Conservation (phyloP, 2,113 vertebrate species). For the Brachyhypopomus gauderio region DNA sequence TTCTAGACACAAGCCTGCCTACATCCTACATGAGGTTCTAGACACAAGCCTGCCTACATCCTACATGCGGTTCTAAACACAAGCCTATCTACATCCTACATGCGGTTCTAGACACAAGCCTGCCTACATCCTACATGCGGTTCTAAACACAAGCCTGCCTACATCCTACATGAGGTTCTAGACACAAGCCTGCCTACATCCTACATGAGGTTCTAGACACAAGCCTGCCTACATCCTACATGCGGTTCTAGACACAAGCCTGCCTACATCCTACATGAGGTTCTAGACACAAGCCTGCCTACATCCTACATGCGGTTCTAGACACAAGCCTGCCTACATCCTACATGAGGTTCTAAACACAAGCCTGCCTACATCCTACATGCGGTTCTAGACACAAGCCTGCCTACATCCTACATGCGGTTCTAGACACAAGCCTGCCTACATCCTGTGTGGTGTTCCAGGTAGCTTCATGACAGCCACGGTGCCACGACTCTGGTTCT, state of each 20-base stretch:
- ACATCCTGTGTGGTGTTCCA: constrained; percentile 3
- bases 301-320: too few species aligned
- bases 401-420: constrained; percentile 6
- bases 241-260: background rate
- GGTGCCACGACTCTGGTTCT: background rate
- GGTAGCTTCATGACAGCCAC: background rate
- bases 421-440: background rate
- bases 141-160: background rate
- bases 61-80: background rate
- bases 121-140: constrained; percentile 6
- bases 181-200: constrained; percentile 6
- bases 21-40: too few species aligned
- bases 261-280: constrained; percentile 9
- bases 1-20: background rate
- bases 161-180: too few species aligned
- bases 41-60: constrained; percentile 6
- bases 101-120: background rate
- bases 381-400: background rate
- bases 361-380: constrained; percentile 3
- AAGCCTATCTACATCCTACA: constrained; percentile 1
- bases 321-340: constrained; percentile 6
- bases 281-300: background rate
- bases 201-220: background rate
- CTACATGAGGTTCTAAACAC: background rate
- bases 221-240: constrained; percentile 3